Evolutionary conservation across 2,888 invertebrate species (phyloP).

Genomic region (Gari tellinella): DNA sequence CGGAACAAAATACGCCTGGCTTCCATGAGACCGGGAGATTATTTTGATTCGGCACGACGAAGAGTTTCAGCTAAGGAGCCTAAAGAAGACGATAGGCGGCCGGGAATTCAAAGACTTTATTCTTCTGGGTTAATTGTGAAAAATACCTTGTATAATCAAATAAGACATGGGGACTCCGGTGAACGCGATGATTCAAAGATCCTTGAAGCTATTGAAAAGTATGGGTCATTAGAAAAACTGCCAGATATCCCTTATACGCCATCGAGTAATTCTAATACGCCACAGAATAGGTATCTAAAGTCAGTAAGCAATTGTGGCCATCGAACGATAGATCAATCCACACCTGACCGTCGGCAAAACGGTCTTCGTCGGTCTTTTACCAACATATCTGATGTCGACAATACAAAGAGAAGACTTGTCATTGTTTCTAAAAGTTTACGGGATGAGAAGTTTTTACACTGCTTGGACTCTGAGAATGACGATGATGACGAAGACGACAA

Average conservation of each 20-base stretch:
- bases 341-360: constrained; percentile 15
- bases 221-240: constrained; percentile 50
- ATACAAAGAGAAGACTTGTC: constrained; percentile 23
- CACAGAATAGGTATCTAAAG: constrained; percentile 36
- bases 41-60: constrained; percentile 14
- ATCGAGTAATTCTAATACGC: constrained; percentile 6
- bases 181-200: constrained; percentile 41
- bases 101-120: constrained; percentile 51
- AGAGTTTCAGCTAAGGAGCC: constrained; percentile 7
- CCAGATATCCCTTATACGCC: constrained; percentile 45
- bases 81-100: constrained; percentile 26
- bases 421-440: constrained; percentile 37
- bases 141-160: constrained; percentile 52
- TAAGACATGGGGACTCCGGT: constrained; percentile 23
- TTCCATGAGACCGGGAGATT: constrained; percentile 25
- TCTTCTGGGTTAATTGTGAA: constrained; percentile 54
- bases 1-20: constrained; percentile 35
- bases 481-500: constrained; percentile 31
- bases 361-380: constrained; percentile 40
- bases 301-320: constrained; percentile 43
- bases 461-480: constrained; percentile 35
- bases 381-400: constrained; percentile 11
- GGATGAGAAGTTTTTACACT: constrained; percentile 19
- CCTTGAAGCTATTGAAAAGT: constrained; percentile 51
- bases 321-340: constrained; percentile 20